A percentile compares a stretch with the other conserved stretches of the same genome.
phyloP scores from a whole-genome alignment of 2,888 invertebrate genomes.

The Eumerus sabulonum region DNA sequence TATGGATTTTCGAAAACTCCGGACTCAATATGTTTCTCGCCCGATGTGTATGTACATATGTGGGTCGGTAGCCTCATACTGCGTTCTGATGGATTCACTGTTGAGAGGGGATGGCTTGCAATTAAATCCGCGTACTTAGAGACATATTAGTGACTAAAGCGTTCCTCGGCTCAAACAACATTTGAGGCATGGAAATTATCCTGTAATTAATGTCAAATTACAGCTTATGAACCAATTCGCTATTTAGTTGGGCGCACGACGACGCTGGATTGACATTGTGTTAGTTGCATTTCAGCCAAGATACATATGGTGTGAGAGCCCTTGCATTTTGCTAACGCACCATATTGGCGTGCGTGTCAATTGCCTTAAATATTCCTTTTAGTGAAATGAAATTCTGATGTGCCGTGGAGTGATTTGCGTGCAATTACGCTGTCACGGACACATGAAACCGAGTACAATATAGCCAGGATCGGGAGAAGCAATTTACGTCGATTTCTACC shows the following conservation, averaged over 20 bases:
- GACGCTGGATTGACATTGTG: not conserved
- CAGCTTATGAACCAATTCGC: constrained; percentile 66
- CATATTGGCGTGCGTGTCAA: too few relatives aligned
- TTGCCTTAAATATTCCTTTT: not conserved
- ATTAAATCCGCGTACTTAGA: constrained; percentile 33
- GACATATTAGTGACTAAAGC: constrained; percentile 29
- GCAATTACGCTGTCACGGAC: not conserved
- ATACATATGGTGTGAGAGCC: not conserved
- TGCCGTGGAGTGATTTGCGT: not conserved
- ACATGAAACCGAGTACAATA: not conserved
- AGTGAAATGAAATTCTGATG: not conserved
- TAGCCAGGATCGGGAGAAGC: too few relatives aligned
- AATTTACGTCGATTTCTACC: too few relatives aligned
- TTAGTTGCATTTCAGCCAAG: constrained; percentile 5
- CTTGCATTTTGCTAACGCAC: too few relatives aligned
- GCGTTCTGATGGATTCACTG: not conserved
- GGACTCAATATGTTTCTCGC: constrained; percentile 43
- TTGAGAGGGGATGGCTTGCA: too few relatives aligned
- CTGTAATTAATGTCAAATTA: constrained; percentile 67
- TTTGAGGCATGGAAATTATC: constrained; percentile 60
- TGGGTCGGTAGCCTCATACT: not conserved
- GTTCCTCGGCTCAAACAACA: constrained; percentile 63
- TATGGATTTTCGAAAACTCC: constrained; percentile 45
- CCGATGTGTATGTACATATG: constrained; percentile 31
- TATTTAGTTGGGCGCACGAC: constrained; percentile 37